Evolutionary conservation across 2,888 invertebrate species (phyloP), one percentile per base, ranked within the genome.

Genomic region (Protonemura montana): DNA sequence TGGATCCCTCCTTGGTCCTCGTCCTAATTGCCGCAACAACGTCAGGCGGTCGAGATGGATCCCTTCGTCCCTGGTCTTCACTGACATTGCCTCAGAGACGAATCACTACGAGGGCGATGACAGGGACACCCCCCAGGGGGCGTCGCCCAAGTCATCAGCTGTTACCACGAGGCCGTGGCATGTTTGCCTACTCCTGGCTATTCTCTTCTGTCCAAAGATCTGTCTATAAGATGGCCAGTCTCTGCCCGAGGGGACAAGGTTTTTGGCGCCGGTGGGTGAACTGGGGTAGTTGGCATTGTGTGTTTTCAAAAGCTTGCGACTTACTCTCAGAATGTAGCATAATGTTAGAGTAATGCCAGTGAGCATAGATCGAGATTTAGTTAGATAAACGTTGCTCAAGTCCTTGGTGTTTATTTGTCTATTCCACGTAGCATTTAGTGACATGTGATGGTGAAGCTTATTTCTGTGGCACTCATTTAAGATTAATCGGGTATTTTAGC

Each of bases 61-160:
- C 90, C 94, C 94, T 89, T 95, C 94, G 87, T 94, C 94, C 86
- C 90, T 95, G 89, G 93, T 94, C 86, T 94, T 94, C 89, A 93
- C 93, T 25, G 86, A 86, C 78, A 83, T 86, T 21, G 87, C 85
- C 28, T 84, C 84, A 0, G 84, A 84, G n/a, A 76, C 84, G 21
- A 84, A 84, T 28, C 84, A 76, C 27, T 59, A 59, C 59, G 26
- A 26, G 28, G 76, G 59, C 5, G 26, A 41, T 1, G 82, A 41
- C 41, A 7, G 26, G 21, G 84, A 35, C 3, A 6, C 10, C 35
- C 35, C 35, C 5, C 35, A 10, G 10, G 35, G 35, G 35, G 5
- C 35, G 35, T 35, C 35, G 35, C 35, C 35, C 35, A 35, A 84
- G 26, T 28, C 42, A 41, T n/a, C 1, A 2, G 25, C 26, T 3